These are phyloP conservation scores for Neodiprion virginianus DNA, from an alignment of 1,140 invertebrate genomes.

Conservation along the genomic window DNA sequence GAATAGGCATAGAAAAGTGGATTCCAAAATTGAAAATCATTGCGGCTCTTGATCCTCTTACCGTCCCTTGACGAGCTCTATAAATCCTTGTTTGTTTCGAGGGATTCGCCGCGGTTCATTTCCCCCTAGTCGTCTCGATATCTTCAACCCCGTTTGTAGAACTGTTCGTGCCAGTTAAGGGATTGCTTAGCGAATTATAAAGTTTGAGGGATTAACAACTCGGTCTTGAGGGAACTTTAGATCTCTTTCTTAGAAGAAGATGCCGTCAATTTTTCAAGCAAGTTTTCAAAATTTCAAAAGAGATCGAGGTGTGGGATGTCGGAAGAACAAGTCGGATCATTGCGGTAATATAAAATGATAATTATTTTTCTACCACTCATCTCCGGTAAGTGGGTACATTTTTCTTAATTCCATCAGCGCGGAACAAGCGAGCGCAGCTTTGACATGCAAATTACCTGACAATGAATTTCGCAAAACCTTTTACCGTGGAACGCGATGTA, in stretches of 20 bases:
- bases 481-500: slow-evolving; percentile 48
- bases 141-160: neutral
- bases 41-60: slow-evolving; percentile 58
- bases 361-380: slow-evolving; percentile 38
- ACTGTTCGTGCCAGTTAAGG: no score
- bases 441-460: slow-evolving; percentile 61
- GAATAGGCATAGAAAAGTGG: slow-evolving; percentile 43
- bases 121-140: neutral
- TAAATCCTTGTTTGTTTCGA: slow-evolving; percentile 48
- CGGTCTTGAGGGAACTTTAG: no score
- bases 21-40: slow-evolving; percentile 61
- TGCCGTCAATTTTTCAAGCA: no score
- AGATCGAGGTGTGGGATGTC: no score
- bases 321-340: no score
- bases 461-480: slow-evolving; percentile 63
- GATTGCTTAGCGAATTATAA: no score
- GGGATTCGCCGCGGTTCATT: neutral
- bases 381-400: slow-evolving; percentile 47
- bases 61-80: slow-evolving; percentile 51
- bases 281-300: no score
- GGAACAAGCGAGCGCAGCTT: slow-evolving; percentile 36
- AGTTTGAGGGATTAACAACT: no score
- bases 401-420: slow-evolving; percentile 52
- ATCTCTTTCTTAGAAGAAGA: no score
- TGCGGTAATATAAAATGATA: slow-evolving; percentile 18